phyloP scores from a whole-genome alignment of 2,888 invertebrate species.

The Junonia oenone region DNA sequence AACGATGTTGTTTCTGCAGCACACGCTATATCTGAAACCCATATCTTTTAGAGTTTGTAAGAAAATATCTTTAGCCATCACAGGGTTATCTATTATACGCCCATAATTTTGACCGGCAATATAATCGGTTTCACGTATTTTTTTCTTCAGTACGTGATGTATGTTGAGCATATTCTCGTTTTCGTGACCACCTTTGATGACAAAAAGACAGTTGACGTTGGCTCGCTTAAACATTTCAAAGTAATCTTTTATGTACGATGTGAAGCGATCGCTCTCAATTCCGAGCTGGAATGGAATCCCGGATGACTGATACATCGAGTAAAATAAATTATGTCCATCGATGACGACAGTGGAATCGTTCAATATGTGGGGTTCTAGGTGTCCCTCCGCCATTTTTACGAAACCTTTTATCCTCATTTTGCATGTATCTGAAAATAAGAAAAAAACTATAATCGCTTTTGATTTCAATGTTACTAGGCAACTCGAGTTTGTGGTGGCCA shows the following conservation, averaged over 20 bases:
- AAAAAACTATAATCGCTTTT: constrained; percentile 48
- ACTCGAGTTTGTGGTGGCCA: too few relatives aligned
- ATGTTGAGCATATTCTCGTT: constrained; percentile 27
- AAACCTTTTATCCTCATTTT: constrained; percentile 28
- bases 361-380: constrained; percentile 19
- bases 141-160: background rate
- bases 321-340: constrained; percentile 43
- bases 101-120: background rate
- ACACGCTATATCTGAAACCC: constrained; percentile 36
- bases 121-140: background rate
- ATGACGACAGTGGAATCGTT: constrained; percentile 40
- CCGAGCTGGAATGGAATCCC: constrained; percentile 34
- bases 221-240: constrained; percentile 39
- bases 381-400: background rate
- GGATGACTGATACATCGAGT: constrained; percentile 32
- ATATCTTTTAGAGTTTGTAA: constrained; percentile 41
- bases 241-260: constrained; percentile 31
- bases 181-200: constrained; percentile 41
- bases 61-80: constrained; percentile 35
- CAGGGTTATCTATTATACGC: constrained; percentile 24
- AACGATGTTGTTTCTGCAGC: constrained; percentile 35
- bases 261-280: constrained; percentile 40
- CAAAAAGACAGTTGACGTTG: constrained; percentile 41
- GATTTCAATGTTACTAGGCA: too few relatives aligned
- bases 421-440: constrained; percentile 20